Base-by-base conservation (phyloP, 2,888 invertebrate species). In the Gasteruption jaculator region DNA sequence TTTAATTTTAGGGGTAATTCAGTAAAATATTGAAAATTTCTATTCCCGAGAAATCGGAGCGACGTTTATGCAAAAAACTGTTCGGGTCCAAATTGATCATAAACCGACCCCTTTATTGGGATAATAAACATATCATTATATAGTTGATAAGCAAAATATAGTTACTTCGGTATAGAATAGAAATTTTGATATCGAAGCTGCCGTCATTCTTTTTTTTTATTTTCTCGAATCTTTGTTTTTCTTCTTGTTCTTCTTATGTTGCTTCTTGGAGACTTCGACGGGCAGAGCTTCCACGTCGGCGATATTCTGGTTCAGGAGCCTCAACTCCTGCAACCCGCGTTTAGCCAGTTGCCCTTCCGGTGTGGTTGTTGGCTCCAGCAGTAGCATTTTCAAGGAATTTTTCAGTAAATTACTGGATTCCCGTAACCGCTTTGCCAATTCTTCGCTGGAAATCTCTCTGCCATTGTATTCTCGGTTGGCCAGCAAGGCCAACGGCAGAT, bases 341-440 rank as follows among this genome's bases (percentile, higher is more conserved):
- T 77, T 79, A 4, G 83, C 80, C 18, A 88, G 62, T 54, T 78
- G 74, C 1, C 86, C 86, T 68, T 88, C 88, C 0, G 86, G 85
- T 12, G 86, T 83, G 21, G 76, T 75, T 1, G 75, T 71, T 0
- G 86, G 85, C 63, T 89, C 88, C 45, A 85, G 77, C 14, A 86
- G 71, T 8, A 88, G 65, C 76, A 82, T 81, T 50, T 76, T 76
- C 20, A 85, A 64, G 0, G 85, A 74, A 47, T 77, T 76, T 52
- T 81, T 82, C 15, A 86, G 65, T 56, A 76, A 72, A 41, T 63
- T 66, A 56, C 81, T 82, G 0, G 81, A 81, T 49, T 73, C 71
- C 41, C 74, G 60, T 6, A 87, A 69, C 54, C 76, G 74, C 16
- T 71, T 74, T 61, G 78, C 68, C 49, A 85, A 77, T 21, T 73